phyloP scores from a whole-genome alignment of 2,113 vertebrate species.

The Pimephales promelas region DNA sequence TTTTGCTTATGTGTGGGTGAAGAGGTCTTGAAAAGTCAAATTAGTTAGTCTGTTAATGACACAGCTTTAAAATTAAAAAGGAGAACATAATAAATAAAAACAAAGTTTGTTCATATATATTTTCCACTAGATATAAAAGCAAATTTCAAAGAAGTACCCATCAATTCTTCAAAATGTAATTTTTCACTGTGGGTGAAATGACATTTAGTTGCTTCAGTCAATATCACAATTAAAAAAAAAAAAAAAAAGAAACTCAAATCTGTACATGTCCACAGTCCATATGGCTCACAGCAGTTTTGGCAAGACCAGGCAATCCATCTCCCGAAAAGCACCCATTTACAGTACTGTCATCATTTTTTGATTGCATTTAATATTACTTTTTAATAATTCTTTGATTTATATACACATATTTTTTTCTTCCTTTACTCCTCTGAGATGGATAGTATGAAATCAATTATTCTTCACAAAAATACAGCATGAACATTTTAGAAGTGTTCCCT shows the following conservation, averaged over 20 bases:
- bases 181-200: slow-evolving; percentile 33
- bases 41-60: background rate
- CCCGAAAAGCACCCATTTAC: slow-evolving; percentile 15
- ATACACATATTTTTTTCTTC: background rate
- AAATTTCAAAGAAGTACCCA: slow-evolving; percentile 24
- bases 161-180: slow-evolving; percentile 30
- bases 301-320: slow-evolving; percentile 15
- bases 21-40: background rate
- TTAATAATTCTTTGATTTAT: slow-evolving; percentile 6
- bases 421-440: slow-evolving; percentile 45
- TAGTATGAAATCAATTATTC: slow-evolving; percentile 27
- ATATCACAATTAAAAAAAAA: slow-evolving; percentile 31
- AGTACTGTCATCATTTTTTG: slow-evolving; percentile 26
- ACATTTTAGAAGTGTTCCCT: slow-evolving; percentile 20
- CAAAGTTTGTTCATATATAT: slow-evolving; percentile 9
- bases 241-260: slow-evolving; percentile 35
- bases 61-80: background rate
- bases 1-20: background rate
- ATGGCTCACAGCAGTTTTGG: slow-evolving; percentile 45
- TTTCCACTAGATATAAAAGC: slow-evolving; percentile 27
- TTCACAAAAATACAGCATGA: slow-evolving; percentile 45
- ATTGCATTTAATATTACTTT: background rate
- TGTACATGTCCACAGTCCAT: slow-evolving; percentile 36
- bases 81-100: slow-evolving; percentile 17
- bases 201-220: slow-evolving; percentile 7